A percentile compares a stretch with the other conserved stretches of the same genome.
These are phyloP conservation scores for Eugnorisma glareosa DNA, from an alignment of 2,888 invertebrate genomes.

Conservation along the genomic window DNA sequence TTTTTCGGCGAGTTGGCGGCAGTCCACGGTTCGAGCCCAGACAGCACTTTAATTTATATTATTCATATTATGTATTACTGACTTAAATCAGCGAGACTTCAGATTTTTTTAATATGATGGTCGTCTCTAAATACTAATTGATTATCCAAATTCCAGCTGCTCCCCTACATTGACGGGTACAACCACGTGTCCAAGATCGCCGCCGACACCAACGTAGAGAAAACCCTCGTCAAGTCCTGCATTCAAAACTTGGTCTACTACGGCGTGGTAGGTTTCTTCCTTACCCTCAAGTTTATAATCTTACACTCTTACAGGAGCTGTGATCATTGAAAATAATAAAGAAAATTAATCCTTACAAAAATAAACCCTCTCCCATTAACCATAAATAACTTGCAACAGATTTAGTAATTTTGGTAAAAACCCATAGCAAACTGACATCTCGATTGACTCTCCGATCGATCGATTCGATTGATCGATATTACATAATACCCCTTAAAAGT, in stretches of 20 bases:
- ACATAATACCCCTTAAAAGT: neutral
- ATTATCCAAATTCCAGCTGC: constrained; percentile 87
- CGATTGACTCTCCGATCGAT: neutral
- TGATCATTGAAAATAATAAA: neutral
- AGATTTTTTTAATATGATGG: neutral
- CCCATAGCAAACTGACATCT: neutral
- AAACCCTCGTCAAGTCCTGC: constrained; percentile 97
- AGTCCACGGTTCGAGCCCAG: neutral
- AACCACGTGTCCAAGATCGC: constrained; percentile 98
- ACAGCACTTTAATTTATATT: neutral
- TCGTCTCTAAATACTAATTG: neutral
- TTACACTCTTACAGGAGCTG: neutral
- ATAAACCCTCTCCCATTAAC: neutral
- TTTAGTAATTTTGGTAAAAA: neutral
- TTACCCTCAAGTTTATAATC: neutral
- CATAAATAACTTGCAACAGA: neutral
- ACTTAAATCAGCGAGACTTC: neutral
- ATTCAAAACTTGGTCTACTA: constrained; percentile 97
- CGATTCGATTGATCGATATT: too few relatives aligned
- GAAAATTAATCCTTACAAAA: neutral
- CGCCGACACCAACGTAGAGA: constrained; percentile 97
- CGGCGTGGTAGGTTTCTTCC: constrained; percentile 88
- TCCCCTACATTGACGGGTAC: constrained; percentile 97
- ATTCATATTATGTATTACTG: neutral
- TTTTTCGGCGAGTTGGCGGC: neutral